These are phyloP conservation scores for Samia ricini DNA, from an alignment of 1,140 invertebrate genomes.

Conservation along the genomic window DNA sequence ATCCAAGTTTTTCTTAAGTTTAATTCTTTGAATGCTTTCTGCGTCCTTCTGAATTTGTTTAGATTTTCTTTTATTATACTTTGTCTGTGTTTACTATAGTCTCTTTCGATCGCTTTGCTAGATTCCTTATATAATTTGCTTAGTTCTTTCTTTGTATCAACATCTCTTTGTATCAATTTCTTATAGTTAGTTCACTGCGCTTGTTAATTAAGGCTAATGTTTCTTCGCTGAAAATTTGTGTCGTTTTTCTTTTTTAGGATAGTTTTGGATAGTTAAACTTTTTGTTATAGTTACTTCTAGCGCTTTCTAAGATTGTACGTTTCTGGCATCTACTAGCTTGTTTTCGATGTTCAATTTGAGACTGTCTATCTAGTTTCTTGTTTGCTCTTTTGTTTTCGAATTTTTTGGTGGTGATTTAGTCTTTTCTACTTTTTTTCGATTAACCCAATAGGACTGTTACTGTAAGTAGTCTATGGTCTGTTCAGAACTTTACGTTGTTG, in stretches of 20 bases:
- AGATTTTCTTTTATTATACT: no score
- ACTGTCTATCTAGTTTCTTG: not conserved
- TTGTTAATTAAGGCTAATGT: no score
- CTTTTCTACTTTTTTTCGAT: constrained; percentile 4
- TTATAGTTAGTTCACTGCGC: no score
- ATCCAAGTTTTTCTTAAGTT: constrained; percentile 6
- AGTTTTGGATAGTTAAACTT: not conserved
- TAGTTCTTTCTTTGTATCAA: constrained; percentile 8
- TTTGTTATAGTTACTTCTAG: constrained; percentile 4
- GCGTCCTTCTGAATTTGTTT: constrained; percentile 5
- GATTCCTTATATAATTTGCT: constrained; percentile 12
- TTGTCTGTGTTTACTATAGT: constrained; percentile 7
- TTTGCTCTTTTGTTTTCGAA: not conserved
- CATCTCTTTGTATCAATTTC: no score
- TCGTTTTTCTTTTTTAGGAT: not conserved
- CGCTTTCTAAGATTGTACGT: not conserved
- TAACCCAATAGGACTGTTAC: not conserved
- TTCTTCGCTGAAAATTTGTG: no score
- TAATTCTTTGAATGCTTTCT: constrained; percentile 10
- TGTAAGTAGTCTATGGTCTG: constrained; percentile 4
- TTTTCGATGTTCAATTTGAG: not conserved
- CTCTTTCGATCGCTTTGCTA: constrained; percentile 8
- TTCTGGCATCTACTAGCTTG: not conserved
- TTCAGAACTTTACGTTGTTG: constrained; percentile 1
- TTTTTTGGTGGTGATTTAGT: not conserved